Evolutionary conservation across 2,888 invertebrate genomes (phyloP), one percentile per base, ranked within the genome.

Genomic region (Trachelus iudaicus): DNA sequence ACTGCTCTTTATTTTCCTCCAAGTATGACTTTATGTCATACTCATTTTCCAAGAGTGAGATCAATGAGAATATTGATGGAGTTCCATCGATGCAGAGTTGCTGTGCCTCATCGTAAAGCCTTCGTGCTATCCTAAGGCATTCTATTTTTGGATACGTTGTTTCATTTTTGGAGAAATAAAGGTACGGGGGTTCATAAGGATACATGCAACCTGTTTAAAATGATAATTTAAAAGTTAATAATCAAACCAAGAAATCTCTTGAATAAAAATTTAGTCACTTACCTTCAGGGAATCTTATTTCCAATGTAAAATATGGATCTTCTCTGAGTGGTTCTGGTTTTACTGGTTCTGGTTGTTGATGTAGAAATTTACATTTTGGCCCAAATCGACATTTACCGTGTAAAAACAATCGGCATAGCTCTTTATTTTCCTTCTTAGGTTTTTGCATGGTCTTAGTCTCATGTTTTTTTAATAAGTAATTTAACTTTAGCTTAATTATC

Each of bases 351-450:
- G 93, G 93, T 68, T 92, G 91, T 85, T 94, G 93, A 89, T 97
- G 97, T 34, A 94, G 93, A 92, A 95, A 96, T 86, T 94, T 94
- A 91, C 97, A 97, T 87, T 95, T 95, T 73, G 93, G 92, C 13
- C 96, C 96, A 91, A 93, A 97, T 87, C 94, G 94, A 89, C 97
- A 97, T 15, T 94, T 93, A 6, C 95, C 95, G 33, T 90, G 91
- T 92, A 93, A 33, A 93, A 89, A 91, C 93, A 95, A 87, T 94
- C 94, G 88, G 94, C 95, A 92, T 94, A 96, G 68, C 92, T 92
- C 88, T 94, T 94, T 91, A 93, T 93, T 84, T 92, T 92, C 89
- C 93, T 94, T 74, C 91, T 92, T 92, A 92, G 73, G 91, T 87
- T 77, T 87, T 92, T 92, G 92, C 23, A 84, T 83, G 1, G 86